Base-by-base conservation (phyloP, 2,888 invertebrate genomes). In the Platycnemis pennipes region DNA sequence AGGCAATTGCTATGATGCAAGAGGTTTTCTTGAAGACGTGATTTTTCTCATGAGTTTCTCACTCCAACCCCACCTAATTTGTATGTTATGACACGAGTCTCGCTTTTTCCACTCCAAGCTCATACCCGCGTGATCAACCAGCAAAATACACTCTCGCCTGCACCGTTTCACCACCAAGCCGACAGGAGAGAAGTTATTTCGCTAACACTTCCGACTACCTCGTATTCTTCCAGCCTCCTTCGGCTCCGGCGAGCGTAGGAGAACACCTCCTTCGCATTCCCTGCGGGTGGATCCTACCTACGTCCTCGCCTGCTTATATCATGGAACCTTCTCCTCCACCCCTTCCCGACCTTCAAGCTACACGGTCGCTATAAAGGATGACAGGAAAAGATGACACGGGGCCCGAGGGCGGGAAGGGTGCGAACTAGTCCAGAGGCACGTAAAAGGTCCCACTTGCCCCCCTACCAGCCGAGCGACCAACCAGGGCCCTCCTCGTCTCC, bases 301-400 rank as follows among this genome's bases (percentile, higher is more conserved):
- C 4, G 2, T 77, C 16, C 37, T 63, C 69, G 7, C 69, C 37
- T 11, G 4, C 77, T 37, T 37, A 77, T 77, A 77, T 77, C 77
- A 77, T 37, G n/a, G n/a, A n/a, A 77, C 77, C 37, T 16, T 77
- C 77, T 16, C 37, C n/a, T 13, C 63, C 4, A 63, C 26, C 63
- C 31, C 13, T 11, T 16, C 77, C 26, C 37, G 77, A 37, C 77
- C 77, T 37, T 77, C 77, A 22, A 31, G 16, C 37, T 31, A 77
- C 77, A 77, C 37, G 37, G 11, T 8, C 77, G 77, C 77, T 37
- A 77, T 77, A 77, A 77, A 77, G 77, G 77, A 11, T 37, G 77
- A 77, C 77, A 77, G 77, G 77, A 77, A 77, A 77, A 77, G 37
- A 77, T 77, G 77, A 77, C 77, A 77, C 16, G 77, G 77, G 0